Evolutionary conservation across 2,888 invertebrate species (phyloP), one percentile per base, ranked within the genome.

Genomic region (Agelastica alni): DNA sequence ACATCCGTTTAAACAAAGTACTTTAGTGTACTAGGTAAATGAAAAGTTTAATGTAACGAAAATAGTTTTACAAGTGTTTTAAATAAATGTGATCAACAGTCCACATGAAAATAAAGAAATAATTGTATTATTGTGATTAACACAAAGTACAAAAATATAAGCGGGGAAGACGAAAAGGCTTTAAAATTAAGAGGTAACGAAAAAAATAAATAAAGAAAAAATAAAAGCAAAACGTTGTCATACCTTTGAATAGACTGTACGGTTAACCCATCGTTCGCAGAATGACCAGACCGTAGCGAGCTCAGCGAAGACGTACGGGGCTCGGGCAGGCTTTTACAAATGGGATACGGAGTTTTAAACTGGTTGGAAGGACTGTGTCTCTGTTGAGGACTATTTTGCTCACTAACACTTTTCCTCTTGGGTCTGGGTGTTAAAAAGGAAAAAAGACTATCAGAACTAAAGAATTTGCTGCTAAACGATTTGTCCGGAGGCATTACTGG

Each of bases 351-450:
- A 47, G 68, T 46, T 67, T 70, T 71, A 53, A 69, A 67, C 13
- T 60, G 58, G 52, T 60, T 62, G 26, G 59, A 63, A 26, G 62
- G 59, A 36, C 63, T 62, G 12, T 51, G 59, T 7, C 48, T 26
- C 6, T 13, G 16, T 9, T 31, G 31, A 2, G 46, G 45, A n/a
- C 55, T 44, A 17, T 46, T 42, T n/a, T 48, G 34, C 16, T 53
- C 58, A 31, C 34, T 37, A n/a, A 53, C 26, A 41, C 57, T 58
- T 34, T 58, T 59, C 32, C 61, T 34, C 43, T 58, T 59, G 51
- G 82, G 80, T 34, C 82, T 77, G 43, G 85, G 85, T 53, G 85
- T 84, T 59, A 84, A 72, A 67, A 84, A 84, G 56, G 80, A 80
- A 71, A 83, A 81, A 56, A 84, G 68, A 66, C 80, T 70, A 47